These are phyloP conservation scores for Mesitornis unicolor DNA, from an alignment of 2,113 vertebrate species.

Conservation along the genomic window DNA sequence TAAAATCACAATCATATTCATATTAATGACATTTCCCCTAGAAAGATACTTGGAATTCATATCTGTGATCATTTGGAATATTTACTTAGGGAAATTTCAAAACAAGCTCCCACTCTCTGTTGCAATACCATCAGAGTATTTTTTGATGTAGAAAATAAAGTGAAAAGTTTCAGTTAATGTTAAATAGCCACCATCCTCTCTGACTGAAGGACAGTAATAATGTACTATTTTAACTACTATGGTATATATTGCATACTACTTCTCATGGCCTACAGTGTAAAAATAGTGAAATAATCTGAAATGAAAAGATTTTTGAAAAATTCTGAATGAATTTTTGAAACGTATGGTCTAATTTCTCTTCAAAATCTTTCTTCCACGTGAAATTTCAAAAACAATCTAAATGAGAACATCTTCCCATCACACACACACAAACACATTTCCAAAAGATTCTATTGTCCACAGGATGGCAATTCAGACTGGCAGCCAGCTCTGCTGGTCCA, in stretches of 20 bases:
- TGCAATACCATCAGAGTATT: not conserved
- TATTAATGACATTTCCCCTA: conserved; percentile 4
- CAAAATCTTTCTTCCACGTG: not conserved
- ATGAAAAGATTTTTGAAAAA: not conserved
- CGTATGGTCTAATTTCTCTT: not conserved
- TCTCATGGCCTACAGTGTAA: not conserved
- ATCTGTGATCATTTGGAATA: not conserved
- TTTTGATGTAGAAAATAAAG: not conserved
- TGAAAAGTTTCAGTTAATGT: not conserved
- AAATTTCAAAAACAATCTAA: not conserved
- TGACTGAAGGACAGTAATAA: not conserved
- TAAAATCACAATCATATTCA: conserved; percentile 7
- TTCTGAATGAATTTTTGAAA: not conserved
- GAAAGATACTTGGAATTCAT: not conserved
- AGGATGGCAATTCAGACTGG: not conserved
- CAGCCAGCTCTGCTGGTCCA: not conserved
- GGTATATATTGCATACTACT: not conserved
- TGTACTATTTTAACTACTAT: not conserved
- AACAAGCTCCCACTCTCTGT: not conserved
- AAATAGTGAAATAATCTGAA: not conserved
- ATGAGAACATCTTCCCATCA: not conserved
- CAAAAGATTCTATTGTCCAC: not conserved
- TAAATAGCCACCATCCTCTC: not conserved
- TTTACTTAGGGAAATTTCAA: conserved; percentile 23
- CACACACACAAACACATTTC: not conserved